A percentile compares a stretch with the other conserved stretches of the same genome.
Conservation (phyloP, 1,140 invertebrate species). For the Dreissena polymorpha region DNA sequence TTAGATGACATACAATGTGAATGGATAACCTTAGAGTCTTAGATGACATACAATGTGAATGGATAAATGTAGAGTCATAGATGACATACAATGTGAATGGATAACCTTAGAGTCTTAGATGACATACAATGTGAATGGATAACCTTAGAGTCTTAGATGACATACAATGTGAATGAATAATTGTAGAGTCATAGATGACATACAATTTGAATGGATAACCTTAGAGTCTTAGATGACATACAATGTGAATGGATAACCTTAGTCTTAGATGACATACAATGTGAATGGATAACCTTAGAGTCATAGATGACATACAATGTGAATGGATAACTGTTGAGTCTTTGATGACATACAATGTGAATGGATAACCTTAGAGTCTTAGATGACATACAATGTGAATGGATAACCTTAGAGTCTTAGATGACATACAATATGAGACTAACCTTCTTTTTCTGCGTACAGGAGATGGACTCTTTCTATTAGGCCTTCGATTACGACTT, state of each 20-base stretch:
- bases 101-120: background rate
- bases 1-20: too few species aligned
- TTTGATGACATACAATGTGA: too few species aligned
- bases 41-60: too few species aligned
- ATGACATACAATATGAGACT: background rate
- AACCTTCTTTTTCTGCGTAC: slow-evolving; percentile 38
- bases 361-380: background rate
- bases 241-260: slow-evolving; percentile 2
- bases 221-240: background rate
- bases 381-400: too few species aligned
- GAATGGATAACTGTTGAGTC: too few species aligned
- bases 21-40: background rate
- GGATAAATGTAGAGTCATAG: too few species aligned
- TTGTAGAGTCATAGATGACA: too few species aligned
- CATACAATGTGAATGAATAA: too few species aligned
- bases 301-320: too few species aligned
- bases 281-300: background rate
- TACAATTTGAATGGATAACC: background rate
- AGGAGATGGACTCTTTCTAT: slow-evolving; percentile 11
- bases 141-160: slow-evolving; percentile 1
- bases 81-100: too few species aligned
- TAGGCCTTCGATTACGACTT: slow-evolving; percentile 9
- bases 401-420: too few species aligned
- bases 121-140: background rate
- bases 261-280: too few species aligned